Conservation (phyloP, 2,113 vertebrate genomes). For the Argyrosomus japonicus region DNA sequence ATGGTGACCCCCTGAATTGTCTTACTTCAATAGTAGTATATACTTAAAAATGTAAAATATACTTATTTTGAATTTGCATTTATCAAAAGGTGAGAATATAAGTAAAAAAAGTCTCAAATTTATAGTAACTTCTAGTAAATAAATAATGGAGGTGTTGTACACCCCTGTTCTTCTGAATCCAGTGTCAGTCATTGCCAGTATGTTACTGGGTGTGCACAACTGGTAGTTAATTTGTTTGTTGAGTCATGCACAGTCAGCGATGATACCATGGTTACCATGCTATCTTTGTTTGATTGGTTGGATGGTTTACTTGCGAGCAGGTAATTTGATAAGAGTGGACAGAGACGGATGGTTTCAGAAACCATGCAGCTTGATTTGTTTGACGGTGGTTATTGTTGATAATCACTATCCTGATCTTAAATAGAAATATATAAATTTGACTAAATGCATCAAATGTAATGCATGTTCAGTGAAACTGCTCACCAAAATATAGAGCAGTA, state of each 20-base stretch:
- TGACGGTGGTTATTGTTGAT: background rate
- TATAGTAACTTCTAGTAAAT: background rate
- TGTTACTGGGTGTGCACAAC: slow-evolving; percentile 25
- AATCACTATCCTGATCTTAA: background rate
- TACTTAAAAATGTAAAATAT: background rate
- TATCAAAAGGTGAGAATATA: too few relatives aligned
- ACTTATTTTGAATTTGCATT: background rate
- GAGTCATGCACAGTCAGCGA: slow-evolving; percentile 26
- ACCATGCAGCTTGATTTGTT: background rate
- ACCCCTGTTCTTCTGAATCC: background rate
- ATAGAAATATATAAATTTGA: background rate
- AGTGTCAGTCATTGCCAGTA: background rate
- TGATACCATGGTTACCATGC: background rate
- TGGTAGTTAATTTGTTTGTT: slow-evolving; percentile 12
- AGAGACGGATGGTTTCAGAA: background rate
- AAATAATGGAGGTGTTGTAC: background rate
- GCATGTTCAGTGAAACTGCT: background rate
- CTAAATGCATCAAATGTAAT: background rate
- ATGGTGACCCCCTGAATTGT: too few relatives aligned
- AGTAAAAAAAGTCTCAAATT: too few relatives aligned
- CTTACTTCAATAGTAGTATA: background rate
- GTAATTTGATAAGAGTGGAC: background rate
- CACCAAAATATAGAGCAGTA: background rate
- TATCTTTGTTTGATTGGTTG: slow-evolving; percentile 26
- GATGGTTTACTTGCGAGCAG: background rate